These are phyloP conservation scores for Sabatieria punctata DNA, from an alignment of 2,888 invertebrate genomes.

Conservation along the genomic window DNA sequence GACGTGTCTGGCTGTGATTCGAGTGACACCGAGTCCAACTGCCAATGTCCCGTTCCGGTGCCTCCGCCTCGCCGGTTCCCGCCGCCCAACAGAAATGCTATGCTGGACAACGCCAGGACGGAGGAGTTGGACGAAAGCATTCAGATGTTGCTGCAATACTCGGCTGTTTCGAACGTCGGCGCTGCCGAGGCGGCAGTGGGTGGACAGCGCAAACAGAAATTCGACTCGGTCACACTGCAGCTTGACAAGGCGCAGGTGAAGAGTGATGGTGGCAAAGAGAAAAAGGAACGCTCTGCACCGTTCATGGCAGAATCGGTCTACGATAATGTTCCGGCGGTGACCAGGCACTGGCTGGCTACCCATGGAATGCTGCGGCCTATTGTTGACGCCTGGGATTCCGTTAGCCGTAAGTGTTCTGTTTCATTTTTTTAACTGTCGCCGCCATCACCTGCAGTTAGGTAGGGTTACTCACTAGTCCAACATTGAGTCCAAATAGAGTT, in stretches of 20 bases:
- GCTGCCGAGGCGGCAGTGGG: background rate
- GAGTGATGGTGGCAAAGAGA: too few relatives aligned
- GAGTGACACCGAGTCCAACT: background rate
- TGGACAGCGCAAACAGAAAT: too few relatives aligned
- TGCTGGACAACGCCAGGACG: background rate
- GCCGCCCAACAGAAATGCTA: background rate
- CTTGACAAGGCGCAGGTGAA: too few relatives aligned
- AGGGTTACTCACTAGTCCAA: too few relatives aligned
- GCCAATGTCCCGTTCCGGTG: background rate
- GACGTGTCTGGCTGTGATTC: background rate
- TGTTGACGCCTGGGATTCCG: constrained; percentile 2
- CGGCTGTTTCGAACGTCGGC: too few relatives aligned
- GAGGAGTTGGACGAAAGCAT: too few relatives aligned
- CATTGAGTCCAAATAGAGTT: too few relatives aligned
- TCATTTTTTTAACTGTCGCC: too few relatives aligned
- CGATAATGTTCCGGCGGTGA: background rate
- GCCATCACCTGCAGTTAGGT: too few relatives aligned
- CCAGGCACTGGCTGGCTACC: constrained; percentile 1
- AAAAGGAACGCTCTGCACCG: background rate
- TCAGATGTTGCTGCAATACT: too few relatives aligned
- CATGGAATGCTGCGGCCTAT: constrained; percentile 2
- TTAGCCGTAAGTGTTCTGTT: background rate
- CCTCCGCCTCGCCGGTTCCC: background rate
- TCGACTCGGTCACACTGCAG: too few relatives aligned
- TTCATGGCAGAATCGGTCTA: background rate